Conservation (phyloP, 2,888 invertebrate species). For the Microplitis manilae region DNA sequence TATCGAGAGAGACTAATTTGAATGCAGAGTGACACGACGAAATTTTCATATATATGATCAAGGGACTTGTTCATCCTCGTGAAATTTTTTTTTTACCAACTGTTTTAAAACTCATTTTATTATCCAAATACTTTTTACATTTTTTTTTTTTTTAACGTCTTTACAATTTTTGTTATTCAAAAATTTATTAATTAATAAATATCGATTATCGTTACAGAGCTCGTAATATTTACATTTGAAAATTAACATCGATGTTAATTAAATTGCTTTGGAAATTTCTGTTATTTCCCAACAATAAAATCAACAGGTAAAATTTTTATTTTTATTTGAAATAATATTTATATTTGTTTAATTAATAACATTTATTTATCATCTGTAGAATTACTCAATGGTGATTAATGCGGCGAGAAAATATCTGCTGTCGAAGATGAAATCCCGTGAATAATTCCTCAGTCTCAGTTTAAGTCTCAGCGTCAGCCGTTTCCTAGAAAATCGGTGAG, state of each 20-base stretch:
- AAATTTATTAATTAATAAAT: neutral
- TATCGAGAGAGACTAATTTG: slow-evolving; percentile 8
- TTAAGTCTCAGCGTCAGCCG: neutral
- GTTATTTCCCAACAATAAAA: neutral
- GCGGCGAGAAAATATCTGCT: neutral
- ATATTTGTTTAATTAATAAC: neutral
- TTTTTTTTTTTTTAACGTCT: neutral
- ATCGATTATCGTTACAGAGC: neutral
- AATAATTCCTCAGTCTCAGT: too few relatives aligned
- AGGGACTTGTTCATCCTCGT: neutral
- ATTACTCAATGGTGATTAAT: neutral
- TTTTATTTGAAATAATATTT: neutral
- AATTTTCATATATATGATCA: slow-evolving; percentile 8
- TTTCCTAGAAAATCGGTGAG: slow-evolving; percentile 27
- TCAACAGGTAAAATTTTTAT: neutral
- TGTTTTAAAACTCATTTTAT: neutral
- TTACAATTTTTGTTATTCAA: neutral
- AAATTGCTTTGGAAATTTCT: neutral
- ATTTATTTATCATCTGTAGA: neutral
- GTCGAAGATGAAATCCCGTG: too few relatives aligned
- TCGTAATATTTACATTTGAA: neutral
- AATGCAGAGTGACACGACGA: neutral
- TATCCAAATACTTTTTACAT: neutral
- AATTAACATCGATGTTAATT: neutral
- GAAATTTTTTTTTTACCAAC: slow-evolving; percentile 8